phyloP scores from a whole-genome alignment of 2,797 vertebrate genomes.

The Myotis findleyi region DNA sequence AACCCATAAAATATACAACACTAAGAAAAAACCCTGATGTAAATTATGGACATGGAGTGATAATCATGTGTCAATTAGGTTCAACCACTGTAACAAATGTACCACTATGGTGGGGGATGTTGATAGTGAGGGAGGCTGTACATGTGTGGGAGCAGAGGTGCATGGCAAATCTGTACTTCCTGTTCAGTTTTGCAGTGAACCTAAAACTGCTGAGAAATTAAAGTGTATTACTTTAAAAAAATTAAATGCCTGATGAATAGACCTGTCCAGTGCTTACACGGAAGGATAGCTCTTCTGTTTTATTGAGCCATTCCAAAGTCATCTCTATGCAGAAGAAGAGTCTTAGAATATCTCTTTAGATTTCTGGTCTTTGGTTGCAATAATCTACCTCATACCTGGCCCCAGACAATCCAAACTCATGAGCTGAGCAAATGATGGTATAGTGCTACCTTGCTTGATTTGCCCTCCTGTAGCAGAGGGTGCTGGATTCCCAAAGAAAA shows the following conservation, averaged over 20 bases:
- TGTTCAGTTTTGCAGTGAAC: not conserved
- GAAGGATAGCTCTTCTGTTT: not conserved
- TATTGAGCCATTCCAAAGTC: not conserved
- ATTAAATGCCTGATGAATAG: not conserved
- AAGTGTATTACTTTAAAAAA: slow-evolving; percentile 3
- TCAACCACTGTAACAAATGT: not conserved
- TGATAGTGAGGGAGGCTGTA: not conserved
- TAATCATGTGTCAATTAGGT: not conserved
- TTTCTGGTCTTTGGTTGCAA: not conserved
- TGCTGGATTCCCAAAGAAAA: slow-evolving; percentile 40
- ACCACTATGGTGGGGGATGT: too few relatives aligned
- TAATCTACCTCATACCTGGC: not conserved
- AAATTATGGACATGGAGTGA: not conserved
- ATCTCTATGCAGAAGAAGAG: not conserved
- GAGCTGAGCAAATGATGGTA: not conserved
- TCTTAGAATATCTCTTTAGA: not conserved
- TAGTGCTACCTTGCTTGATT: not conserved
- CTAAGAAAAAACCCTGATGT: not conserved
- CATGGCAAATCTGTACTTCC: not conserved
- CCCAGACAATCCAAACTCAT: not conserved
- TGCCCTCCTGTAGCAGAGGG: not conserved
- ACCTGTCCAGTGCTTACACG: not conserved
- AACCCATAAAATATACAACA: not conserved
- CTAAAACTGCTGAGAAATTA: not conserved
- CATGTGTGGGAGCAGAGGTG: fast-evolving